These are phyloP conservation scores for Melanophora roralis DNA, from an alignment of 2,888 invertebrate genomes.

Conservation along the genomic window DNA sequence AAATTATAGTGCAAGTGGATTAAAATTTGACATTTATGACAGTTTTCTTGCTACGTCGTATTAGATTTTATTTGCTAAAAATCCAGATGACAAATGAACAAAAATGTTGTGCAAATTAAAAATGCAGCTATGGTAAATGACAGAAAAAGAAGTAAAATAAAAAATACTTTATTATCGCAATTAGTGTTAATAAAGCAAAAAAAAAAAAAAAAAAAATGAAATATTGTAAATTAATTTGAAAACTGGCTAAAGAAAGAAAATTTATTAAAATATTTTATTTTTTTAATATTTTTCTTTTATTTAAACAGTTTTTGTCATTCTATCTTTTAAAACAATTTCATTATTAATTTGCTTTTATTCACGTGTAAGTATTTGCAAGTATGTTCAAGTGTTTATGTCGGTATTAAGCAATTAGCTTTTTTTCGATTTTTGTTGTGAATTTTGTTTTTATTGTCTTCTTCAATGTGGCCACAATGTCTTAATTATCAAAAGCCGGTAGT, in stretches of 20 bases:
- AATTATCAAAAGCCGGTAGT: slow-evolving; percentile 50
- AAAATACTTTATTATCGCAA: slow-evolving; percentile 1
- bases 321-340: too few relatives aligned
- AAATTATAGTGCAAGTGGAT: slow-evolving; percentile 29
- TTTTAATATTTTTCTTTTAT: background rate
- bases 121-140: background rate
- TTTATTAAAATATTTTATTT: background rate
- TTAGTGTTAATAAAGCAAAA: slow-evolving; percentile 16
- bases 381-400: background rate
- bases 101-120: background rate
- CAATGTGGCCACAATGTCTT: slow-evolving; percentile 51
- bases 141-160: background rate
- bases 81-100: slow-evolving; percentile 30
- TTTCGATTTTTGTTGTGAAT: background rate
- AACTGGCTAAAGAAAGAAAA: background rate
- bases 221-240: too few relatives aligned
- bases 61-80: slow-evolving; percentile 29
- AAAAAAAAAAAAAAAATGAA: background rate
- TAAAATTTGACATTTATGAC: slow-evolving; percentile 56
- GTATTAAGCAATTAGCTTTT: background rate
- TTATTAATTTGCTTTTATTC: background rate
- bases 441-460: slow-evolving; percentile 20
- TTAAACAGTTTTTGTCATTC: too few relatives aligned
- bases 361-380: background rate
- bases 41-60: slow-evolving; percentile 40